A percentile compares a stretch with the other conserved stretches of the same genome.
Conservation (phyloP, 2,113 vertebrate species). For the Otocyon megalotis region DNA sequence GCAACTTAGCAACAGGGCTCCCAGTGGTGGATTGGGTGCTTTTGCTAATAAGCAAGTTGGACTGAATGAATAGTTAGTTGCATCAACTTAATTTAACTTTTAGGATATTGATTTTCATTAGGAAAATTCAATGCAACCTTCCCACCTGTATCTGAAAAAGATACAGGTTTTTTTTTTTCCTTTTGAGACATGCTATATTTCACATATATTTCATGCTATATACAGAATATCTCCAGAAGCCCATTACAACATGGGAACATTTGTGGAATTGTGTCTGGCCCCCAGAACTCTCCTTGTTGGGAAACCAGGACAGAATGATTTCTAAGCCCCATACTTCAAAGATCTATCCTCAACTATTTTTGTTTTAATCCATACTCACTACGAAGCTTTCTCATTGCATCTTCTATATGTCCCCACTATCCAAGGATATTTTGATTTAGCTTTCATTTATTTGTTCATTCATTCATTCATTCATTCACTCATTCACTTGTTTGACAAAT, state of each 20-base stretch:
- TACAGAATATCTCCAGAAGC: slow-evolving; percentile 65
- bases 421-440: neutral
- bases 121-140: slow-evolving; percentile 80
- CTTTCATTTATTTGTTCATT: neutral
- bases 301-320: slow-evolving; percentile 39
- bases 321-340: neutral
- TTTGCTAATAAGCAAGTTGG: slow-evolving; percentile 84
- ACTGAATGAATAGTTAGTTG: slow-evolving; percentile 84
- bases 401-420: neutral
- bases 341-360: neutral
- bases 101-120: slow-evolving; percentile 86
- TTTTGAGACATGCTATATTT: slow-evolving; percentile 50
- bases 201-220: neutral
- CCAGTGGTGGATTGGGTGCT: slow-evolving; percentile 69
- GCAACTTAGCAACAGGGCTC: slow-evolving; percentile 84
- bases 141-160: slow-evolving; percentile 75
- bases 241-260: slow-evolving; percentile 41
- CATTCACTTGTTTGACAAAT: slow-evolving; percentile 28
- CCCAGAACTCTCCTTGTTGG: neutral
- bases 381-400: neutral
- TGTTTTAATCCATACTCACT: neutral
- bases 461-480: neutral
- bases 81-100: slow-evolving; percentile 86
- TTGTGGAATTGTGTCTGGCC: neutral
- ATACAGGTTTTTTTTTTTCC: slow-evolving; percentile 66